Evolutionary conservation across 2,797 vertebrate genomes (phyloP).

Genomic region (Neomorphus geoffroyi): DNA sequence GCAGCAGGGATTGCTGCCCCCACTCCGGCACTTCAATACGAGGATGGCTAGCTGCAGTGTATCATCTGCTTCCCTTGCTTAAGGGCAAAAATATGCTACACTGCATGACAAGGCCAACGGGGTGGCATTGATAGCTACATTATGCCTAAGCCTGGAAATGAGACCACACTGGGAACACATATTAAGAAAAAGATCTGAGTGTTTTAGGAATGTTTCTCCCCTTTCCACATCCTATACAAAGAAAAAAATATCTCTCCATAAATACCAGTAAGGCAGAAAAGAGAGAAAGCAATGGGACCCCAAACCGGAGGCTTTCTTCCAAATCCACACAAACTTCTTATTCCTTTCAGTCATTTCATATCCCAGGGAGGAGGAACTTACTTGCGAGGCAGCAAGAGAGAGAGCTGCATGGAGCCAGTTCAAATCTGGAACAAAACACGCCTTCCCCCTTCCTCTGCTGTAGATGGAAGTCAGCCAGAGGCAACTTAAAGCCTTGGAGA

Average conservation of each 20-base stretch:
- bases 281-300: neutral
- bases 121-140: neutral
- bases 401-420: neutral
- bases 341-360: neutral
- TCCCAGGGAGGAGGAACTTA: neutral
- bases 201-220: neutral
- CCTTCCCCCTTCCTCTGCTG: neutral
- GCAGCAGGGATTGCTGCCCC: neutral
- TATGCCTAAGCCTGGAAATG: neutral
- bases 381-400: neutral
- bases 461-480: neutral
- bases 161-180: neutral
- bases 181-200: neutral
- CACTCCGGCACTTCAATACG: neutral
- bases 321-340: neutral
- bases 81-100: conserved; percentile 23
- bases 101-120: neutral
- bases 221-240: neutral
- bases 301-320: neutral
- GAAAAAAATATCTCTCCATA: neutral
- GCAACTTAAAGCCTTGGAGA: neutral
- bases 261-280: neutral
- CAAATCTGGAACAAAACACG: neutral
- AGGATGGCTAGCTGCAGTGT: neutral
- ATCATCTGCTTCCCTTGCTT: neutral